Base-by-base conservation (phyloP, 1,140 invertebrate species). In the Drosophila virilis region DNA sequence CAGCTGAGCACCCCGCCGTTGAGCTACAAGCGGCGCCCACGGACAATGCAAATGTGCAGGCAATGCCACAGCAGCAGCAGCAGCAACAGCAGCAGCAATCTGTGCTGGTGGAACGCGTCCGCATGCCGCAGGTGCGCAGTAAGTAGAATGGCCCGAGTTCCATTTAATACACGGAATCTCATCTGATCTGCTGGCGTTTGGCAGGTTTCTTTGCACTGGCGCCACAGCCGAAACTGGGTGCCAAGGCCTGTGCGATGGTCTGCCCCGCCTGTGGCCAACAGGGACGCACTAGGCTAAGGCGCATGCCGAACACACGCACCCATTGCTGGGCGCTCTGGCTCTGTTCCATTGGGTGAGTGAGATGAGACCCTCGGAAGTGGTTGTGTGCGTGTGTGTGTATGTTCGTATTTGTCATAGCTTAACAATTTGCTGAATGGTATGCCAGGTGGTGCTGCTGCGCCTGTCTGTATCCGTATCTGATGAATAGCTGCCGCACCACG, bases 371-470 rank as follows among this genome's bases (percentile, higher is more conserved):
- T 7, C 32, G 8, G 10, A 6, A 2, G 45, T 46, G 45, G 0
- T 15, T 46, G 15, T 12, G 12, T 6, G 28, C 0, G 28, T 32
- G 22, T 3, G 12, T 13, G 12, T 51, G 48, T n/a, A 1, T 42
- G 40, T 42, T 2, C 6, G 40, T 12, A 13, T n/a, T 1, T 37
- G 2, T 37, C 2, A 12, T 37, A 28, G 12, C 7, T 52, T 46
- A 5, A 12, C 9, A 28, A 17, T 9, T 28, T 28, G 22, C 22
- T 5, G 22, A 28, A 28, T 28, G 22, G 22, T 28, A 28, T 28
- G 4, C 22, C 22, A 64, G 80, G 9, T 84, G 77, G 80, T 84
- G 77, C 58, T 84, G 73, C 68, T 84, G 80, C 42, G 76, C 73
- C 38, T 84, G 80, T 12, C 35, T 76, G 22, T 83, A 51, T 57